These are phyloP conservation scores for Tychaedon coryphoeus DNA, from an alignment of 2,113 vertebrate species.

Conservation along the genomic window DNA sequence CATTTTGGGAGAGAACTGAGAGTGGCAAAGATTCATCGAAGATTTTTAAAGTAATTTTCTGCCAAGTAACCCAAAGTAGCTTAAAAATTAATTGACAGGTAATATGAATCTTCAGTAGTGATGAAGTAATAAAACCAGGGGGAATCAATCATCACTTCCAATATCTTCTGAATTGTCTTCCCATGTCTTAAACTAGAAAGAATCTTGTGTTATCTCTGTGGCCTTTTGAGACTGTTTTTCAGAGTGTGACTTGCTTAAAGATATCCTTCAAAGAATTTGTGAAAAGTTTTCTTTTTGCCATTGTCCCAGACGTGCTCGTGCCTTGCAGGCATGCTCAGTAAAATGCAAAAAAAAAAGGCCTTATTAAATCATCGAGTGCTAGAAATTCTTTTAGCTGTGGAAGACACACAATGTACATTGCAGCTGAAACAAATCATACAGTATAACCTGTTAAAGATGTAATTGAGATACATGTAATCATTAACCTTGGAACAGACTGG, in stretches of 20 bases:
- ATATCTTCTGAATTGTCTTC: neutral
- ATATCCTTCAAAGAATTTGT: neutral
- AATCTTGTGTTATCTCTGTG: neutral
- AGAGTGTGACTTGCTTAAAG: neutral
- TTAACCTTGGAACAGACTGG: slow-evolving; percentile 94
- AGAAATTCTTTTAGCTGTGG: slow-evolving; percentile 68
- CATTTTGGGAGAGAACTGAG: neutral
- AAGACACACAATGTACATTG: slow-evolving; percentile 63
- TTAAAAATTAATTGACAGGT: slow-evolving; percentile 1
- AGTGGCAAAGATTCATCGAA: neutral
- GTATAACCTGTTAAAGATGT: slow-evolving; percentile 85
- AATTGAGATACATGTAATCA: slow-evolving; percentile 96
- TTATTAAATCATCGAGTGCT: slow-evolving; percentile 69
- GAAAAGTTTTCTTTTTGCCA: slow-evolving; percentile 17
- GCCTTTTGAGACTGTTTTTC: neutral
- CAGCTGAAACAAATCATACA: slow-evolving; percentile 86
- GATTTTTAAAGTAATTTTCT: neutral
- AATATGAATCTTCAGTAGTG: neutral
- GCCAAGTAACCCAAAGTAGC: neutral
- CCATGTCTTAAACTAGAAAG: neutral
- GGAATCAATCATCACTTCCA: neutral
- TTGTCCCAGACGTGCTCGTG: slow-evolving; percentile 41
- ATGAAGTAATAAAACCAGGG: neutral
- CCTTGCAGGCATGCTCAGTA: slow-evolving; percentile 51
- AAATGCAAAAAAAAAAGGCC: slow-evolving; percentile 36